Evolutionary conservation across 2,797 vertebrate species (phyloP).

Genomic region (Pyrocephalus nanus): DNA sequence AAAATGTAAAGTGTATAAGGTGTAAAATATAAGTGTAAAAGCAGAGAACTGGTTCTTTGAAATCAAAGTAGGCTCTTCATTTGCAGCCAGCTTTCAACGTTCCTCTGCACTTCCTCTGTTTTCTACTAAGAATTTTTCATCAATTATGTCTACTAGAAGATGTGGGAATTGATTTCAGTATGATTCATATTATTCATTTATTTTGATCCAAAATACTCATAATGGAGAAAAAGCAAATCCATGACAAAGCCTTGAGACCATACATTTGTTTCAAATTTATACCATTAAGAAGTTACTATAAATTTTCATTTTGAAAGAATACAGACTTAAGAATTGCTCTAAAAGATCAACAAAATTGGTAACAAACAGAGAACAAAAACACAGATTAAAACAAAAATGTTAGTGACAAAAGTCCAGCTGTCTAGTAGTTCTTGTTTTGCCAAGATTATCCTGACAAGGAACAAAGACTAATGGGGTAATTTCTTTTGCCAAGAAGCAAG

Average conservation of each 20-base stretch:
- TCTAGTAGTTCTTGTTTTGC: not conserved
- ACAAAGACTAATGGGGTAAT: constrained; percentile 15
- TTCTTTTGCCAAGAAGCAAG: not conserved
- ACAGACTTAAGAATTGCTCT: not conserved
- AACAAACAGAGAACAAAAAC: not conserved
- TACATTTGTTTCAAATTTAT: not conserved
- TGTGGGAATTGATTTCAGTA: not conserved
- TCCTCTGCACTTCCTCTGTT: not conserved
- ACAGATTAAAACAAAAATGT: constrained; percentile 19
- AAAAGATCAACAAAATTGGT: not conserved
- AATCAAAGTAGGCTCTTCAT: not conserved
- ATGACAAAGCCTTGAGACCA: not conserved
- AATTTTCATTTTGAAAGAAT: not conserved
- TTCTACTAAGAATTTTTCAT: not conserved
- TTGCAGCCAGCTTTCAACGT: not conserved
- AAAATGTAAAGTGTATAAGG: not conserved
- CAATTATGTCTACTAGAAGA: not conserved
- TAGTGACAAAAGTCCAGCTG: not conserved
- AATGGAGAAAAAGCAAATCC: not conserved
- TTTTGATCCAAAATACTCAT: not conserved
- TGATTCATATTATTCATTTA: not conserved
- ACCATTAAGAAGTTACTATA: not conserved
- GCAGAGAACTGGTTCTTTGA: not conserved
- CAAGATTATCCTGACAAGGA: constrained; percentile 9
- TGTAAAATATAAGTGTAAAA: not conserved